Percentiles rank a stretch among this genome's conserved stretches.
Evolutionary conservation across 2,888 invertebrate species (phyloP).

Genomic region (Drosophila phalerata): DNA sequence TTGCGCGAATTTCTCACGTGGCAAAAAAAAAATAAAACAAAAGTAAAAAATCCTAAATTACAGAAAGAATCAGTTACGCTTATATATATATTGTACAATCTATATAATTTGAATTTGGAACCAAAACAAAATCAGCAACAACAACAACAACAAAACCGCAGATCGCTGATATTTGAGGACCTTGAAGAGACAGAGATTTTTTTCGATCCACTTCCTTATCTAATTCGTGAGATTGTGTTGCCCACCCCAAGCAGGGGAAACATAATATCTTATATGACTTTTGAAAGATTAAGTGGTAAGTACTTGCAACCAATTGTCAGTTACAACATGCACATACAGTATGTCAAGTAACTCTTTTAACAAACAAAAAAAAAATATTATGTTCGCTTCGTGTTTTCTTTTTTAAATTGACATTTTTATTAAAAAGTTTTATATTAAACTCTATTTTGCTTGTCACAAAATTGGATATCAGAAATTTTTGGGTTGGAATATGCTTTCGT

Average conservation of each 20-base stretch:
- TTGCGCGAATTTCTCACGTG: slow-evolving; percentile 64
- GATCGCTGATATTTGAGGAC: slow-evolving; percentile 36
- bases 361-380: neutral
- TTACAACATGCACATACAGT: neutral
- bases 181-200: slow-evolving; percentile 27
- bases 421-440: too few relatives aligned
- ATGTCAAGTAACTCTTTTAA: neutral
- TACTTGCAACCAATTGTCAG: slow-evolving; percentile 58
- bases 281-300: slow-evolving; percentile 96
- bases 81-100: slow-evolving; percentile 10
- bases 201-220: slow-evolving; percentile 51
- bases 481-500: too few relatives aligned
- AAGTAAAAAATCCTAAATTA: slow-evolving; percentile 10
- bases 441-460: too few relatives aligned
- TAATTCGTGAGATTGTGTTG: slow-evolving; percentile 82
- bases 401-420: too few relatives aligned
- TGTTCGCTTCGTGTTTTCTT: too few relatives aligned
- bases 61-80: slow-evolving; percentile 12
- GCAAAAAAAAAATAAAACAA: slow-evolving; percentile 39
- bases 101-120: slow-evolving; percentile 10
- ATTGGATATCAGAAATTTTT: too few relatives aligned
- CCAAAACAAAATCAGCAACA: slow-evolving; percentile 21
- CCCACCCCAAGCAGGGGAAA: slow-evolving; percentile 85
- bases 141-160: neutral
- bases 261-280: slow-evolving; percentile 95